A percentile compares a stretch with the other conserved stretches of the same genome.
These are phyloP conservation scores for Leptopilina clavipes DNA, from an alignment of 1,140 invertebrate species.

Conservation along the genomic window DNA sequence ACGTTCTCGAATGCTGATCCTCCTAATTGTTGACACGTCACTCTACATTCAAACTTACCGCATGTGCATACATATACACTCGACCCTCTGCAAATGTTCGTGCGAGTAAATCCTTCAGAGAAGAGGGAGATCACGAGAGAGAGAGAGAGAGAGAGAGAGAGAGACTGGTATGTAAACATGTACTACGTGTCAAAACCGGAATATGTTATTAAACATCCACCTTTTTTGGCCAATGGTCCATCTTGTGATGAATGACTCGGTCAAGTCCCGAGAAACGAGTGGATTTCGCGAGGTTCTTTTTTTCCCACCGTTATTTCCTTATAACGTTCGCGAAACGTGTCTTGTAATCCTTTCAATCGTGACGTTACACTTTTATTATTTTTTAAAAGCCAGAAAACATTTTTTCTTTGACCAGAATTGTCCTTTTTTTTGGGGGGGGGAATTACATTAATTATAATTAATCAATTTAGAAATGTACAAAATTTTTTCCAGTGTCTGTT, in stretches of 20 bases:
- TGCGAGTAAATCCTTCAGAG: neutral
- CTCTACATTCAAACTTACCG: conserved; percentile 50
- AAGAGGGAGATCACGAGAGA: conserved; percentile 8
- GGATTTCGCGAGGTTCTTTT: too few relatives aligned
- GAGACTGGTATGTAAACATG: conserved; percentile 19
- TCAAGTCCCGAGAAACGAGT: conserved; percentile 47
- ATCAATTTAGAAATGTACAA: too few relatives aligned
- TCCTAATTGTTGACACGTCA: conserved; percentile 70
- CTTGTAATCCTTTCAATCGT: too few relatives aligned
- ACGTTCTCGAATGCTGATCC: conserved; percentile 64
- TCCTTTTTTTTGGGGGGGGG: too few relatives aligned
- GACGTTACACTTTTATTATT: too few relatives aligned
- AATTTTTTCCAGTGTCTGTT: too few relatives aligned
- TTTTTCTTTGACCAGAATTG: too few relatives aligned
- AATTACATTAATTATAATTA: too few relatives aligned
- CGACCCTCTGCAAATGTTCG: neutral
- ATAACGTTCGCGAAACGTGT: too few relatives aligned
- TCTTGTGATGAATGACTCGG: conserved; percentile 17
- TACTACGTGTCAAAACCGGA: conserved; percentile 48
- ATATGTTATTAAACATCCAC: conserved; percentile 59
- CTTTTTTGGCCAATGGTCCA: conserved; percentile 25
- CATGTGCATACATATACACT: conserved; percentile 27
- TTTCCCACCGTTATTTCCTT: too few relatives aligned
- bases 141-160: conserved; percentile 2
- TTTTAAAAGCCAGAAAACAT: too few relatives aligned